Conservation (phyloP, 2,113 vertebrate genomes). For the Plestiodon gilberti region DNA sequence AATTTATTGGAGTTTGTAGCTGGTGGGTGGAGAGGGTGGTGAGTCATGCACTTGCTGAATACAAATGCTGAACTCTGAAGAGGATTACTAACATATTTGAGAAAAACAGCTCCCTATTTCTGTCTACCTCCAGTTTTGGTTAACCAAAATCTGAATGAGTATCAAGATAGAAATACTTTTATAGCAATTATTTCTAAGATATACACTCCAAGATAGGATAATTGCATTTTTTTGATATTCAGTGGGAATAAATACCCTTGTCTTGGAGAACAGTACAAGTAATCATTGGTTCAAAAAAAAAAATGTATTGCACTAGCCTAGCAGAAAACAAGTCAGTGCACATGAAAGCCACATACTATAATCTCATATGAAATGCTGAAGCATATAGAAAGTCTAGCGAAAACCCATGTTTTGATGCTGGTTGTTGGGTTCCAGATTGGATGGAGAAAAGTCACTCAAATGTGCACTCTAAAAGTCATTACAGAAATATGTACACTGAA, state of each 20-base stretch:
- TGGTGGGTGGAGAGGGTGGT: conserved; percentile 46
- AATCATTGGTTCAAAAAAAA: conserved; percentile 12
- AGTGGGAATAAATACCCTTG: background rate
- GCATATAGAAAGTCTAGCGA: background rate
- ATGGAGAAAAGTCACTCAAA: background rate
- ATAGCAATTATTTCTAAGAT: background rate
- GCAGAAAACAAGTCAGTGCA: conserved; percentile 7
- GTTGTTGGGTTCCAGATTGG: background rate
- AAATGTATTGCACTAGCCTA: background rate
- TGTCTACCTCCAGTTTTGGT: background rate
- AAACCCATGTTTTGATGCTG: background rate
- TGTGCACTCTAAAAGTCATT: background rate
- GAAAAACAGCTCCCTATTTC: conserved; percentile 20
- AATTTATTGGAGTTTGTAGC: conserved; percentile 45
- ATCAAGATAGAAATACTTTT: conserved; percentile 26
- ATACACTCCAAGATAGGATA: conserved; percentile 8
- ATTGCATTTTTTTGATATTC: background rate
- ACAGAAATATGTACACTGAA: background rate
- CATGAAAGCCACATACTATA: background rate
- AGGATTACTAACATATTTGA: conserved; percentile 16
- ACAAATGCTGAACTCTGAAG: conserved; percentile 50
- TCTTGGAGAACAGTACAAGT: background rate
- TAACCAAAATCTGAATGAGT: conserved; percentile 14
- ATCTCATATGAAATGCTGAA: conserved; percentile 1
- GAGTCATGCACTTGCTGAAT: conserved; percentile 47